A percentile compares a stretch with the other conserved stretches of the same genome.
phyloP scores from a whole-genome alignment of 2,888 invertebrate species.

The Phlogophora meticulosa region DNA sequence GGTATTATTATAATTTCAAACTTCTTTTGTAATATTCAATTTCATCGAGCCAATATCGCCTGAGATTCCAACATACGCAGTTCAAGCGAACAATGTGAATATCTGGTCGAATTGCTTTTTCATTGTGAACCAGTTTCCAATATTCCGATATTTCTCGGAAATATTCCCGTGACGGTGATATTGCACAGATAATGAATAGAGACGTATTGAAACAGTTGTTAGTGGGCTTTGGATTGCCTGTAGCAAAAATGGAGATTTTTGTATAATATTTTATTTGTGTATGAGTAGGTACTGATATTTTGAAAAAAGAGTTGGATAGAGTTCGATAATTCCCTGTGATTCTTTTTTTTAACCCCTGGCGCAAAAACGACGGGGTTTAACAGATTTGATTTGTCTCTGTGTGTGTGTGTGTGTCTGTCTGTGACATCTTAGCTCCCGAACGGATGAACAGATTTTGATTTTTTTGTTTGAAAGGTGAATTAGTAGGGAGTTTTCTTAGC shows the following conservation, averaged over 20 bases:
- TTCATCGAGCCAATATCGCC: conserved; percentile 8
- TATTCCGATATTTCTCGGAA: background rate
- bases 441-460: too few species aligned
- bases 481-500: too few species aligned
- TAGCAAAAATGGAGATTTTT: background rate
- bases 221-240: background rate
- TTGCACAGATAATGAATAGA: background rate
- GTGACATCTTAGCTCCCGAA: too few species aligned
- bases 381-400: too few species aligned
- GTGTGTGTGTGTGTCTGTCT: too few species aligned
- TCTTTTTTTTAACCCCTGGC: too few species aligned
- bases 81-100: conserved; percentile 19
- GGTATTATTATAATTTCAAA: too few species aligned
- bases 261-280: background rate
- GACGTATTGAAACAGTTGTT: background rate
- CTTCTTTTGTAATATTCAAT: conserved; percentile 25
- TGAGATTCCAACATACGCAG: background rate
- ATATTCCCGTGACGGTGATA: background rate
- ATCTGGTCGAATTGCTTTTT: conserved; percentile 12
- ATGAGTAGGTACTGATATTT: too few species aligned
- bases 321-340: too few species aligned
- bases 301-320: too few species aligned
- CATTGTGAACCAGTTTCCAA: conserved; percentile 9
- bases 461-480: too few species aligned
- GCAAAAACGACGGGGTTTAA: too few species aligned